A percentile compares a stretch with the other conserved stretches of the same genome.
Conservation (phyloP, 53 echinoderm and acorn worm genomes). For the Pentamera pediparva region DNA sequence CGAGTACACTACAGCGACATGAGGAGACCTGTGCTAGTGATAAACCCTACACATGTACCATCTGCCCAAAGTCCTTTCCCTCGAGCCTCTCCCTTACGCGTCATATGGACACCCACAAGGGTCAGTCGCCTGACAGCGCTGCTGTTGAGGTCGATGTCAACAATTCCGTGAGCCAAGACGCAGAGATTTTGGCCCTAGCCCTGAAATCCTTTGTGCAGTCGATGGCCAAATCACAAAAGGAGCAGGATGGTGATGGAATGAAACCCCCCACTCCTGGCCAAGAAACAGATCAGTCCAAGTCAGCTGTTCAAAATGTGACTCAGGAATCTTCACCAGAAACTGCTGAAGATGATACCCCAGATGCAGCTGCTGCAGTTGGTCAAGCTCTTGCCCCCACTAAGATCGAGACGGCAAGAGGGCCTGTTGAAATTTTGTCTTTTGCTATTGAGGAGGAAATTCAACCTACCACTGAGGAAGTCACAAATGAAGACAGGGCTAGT, state of each 20-base stretch:
- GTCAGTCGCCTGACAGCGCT: too few species aligned
- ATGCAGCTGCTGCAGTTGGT: neutral
- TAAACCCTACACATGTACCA: slow-evolving; percentile 14
- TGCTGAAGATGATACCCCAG: neutral
- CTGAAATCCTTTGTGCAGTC: slow-evolving; percentile 16
- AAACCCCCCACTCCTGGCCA: neutral
- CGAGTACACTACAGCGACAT: slow-evolving; percentile 10
- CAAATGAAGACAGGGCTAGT: too few species aligned
- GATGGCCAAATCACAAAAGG: slow-evolving; percentile 13
- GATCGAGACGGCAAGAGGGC: slow-evolving; percentile 1
- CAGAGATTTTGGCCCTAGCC: slow-evolving; percentile 13
- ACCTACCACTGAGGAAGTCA: neutral
- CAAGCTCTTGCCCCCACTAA: slow-evolving; percentile 6
- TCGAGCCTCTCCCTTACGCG: slow-evolving; percentile 1
- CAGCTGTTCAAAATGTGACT: neutral
- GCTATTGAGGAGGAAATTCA: slow-evolving; percentile 17
- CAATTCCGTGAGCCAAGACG: neutral
- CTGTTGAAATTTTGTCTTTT: slow-evolving; percentile 20
- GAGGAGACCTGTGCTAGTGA: slow-evolving; percentile 20
- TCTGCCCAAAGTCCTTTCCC: slow-evolving; percentile 18
- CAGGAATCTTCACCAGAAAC: neutral
- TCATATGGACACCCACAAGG: slow-evolving; percentile 11
- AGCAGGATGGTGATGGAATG: neutral
- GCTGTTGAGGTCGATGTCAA: neutral
- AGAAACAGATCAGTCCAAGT: neutral